These are phyloP conservation scores for Meghimatium bilineatum DNA, from an alignment of 2,888 invertebrate genomes.

Conservation along the genomic window DNA sequence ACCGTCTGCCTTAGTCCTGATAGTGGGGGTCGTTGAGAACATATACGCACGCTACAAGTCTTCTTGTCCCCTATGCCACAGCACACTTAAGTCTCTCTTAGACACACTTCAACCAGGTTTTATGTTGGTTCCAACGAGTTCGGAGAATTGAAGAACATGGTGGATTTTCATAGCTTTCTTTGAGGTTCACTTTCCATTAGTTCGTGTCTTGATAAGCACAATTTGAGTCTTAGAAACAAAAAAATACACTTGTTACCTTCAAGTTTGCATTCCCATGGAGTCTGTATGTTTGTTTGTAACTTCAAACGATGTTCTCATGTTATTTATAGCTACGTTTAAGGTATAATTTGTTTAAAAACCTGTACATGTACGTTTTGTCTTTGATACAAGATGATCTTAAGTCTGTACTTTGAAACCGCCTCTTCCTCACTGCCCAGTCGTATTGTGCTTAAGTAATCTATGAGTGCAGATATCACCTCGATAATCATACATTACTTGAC, in stretches of 20 bases:
- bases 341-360: conserved; percentile 19
- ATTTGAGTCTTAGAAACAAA: neutral
- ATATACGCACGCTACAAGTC: neutral
- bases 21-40: conserved; percentile 10
- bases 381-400: conserved; percentile 29
- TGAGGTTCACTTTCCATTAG: conserved; percentile 23
- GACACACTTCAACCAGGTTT: conserved; percentile 2
- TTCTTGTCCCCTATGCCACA: conserved; percentile 8
- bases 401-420: neutral
- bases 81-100: conserved; percentile 15
- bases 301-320: conserved; percentile 11
- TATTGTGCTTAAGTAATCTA: conserved; percentile 22
- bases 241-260: conserved; percentile 1
- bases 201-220: conserved; percentile 27
- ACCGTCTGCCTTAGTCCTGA: neutral
- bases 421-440: neutral
- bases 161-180: conserved; percentile 2
- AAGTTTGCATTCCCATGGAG: conserved; percentile 20
- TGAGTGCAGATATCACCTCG: conserved; percentile 26
- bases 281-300: conserved; percentile 8
- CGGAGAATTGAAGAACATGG: conserved; percentile 3
- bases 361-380: neutral
- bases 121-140: conserved; percentile 10
- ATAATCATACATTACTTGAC: conserved; percentile 13
- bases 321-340: conserved; percentile 11